Evolutionary conservation across 2,113 vertebrate species (phyloP), one percentile per base, ranked within the genome.

Genomic region (Larimichthys polyactis): DNA sequence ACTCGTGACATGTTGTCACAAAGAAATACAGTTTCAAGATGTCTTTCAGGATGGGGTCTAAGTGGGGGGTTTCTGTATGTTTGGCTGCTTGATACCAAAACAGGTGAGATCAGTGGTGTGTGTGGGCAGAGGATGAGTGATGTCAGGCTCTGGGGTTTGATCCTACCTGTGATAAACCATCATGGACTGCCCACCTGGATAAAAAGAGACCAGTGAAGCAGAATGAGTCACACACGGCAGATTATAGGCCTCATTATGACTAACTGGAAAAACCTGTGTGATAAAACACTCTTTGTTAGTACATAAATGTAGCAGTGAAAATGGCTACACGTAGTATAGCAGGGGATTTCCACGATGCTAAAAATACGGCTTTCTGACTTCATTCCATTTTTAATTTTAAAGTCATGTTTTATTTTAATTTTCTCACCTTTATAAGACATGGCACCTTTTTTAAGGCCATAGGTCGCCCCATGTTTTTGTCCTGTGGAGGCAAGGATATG

Each of bases 121-220:
- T 9, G 54, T 9, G n/a, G 27, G 16, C 27, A 48, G 52, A 43
- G 4, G 36, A 6, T 73, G 74, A 75, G 16, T 71, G 73, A 55
- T 82, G 57, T 51, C 60, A 65, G 70, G 78, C 73, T 49, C 48
- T 51, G 46, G 22, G 58, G 55, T 69, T 19, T 36, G 62, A 68
- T 48, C 32, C 6, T 44, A 58, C 20, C 79, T 27, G 72, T 44
- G 65, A 79, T 60, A 55, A 32, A 48, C 43, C 22, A 27, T 29
- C 49, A n/a, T 4, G 20, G 16, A 12, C 68, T 36, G n/a, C n/a
- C 86, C 64, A 71, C 83, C 81, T 84, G 75, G 74, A 79, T 55
- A 44, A 49, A 55, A 67, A 69, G 44, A 58, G 44, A 63, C 7
- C 58, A 52, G 32, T 55, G 27, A 73, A 71, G 69, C 32, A 57